phyloP scores from a whole-genome alignment of 2,797 vertebrate genomes.

The Notolepis coatsorum region DNA sequence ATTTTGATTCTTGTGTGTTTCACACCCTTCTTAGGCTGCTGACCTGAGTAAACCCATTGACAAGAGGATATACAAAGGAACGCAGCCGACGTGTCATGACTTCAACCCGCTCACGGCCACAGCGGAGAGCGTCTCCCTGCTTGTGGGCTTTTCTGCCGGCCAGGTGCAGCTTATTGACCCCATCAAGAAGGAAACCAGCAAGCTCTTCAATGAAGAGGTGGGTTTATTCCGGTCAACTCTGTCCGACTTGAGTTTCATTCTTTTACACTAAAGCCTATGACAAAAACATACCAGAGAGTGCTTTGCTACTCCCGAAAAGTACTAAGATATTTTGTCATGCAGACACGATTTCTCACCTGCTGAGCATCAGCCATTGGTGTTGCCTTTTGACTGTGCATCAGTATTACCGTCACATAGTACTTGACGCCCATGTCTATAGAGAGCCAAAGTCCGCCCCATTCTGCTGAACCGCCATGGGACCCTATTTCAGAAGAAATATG shows the following conservation, averaged over 20 bases:
- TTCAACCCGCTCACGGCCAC: conserved; percentile 98
- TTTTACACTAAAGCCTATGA: conserved; percentile 13
- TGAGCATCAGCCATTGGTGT: too few species aligned
- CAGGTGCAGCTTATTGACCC: conserved; percentile 99
- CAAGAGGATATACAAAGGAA: conserved; percentile 99
- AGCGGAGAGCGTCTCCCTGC: conserved; percentile 95
- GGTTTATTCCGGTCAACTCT: conserved; percentile 73
- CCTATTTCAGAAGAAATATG: too few species aligned
- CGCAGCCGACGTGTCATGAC: conserved; percentile 98
- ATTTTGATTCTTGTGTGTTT: conserved; percentile 17
- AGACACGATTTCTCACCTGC: too few species aligned
- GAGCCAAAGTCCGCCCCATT: not conserved
- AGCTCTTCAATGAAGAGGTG: conserved; percentile 99
- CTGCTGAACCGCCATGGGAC: too few species aligned
- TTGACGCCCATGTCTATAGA: too few species aligned
- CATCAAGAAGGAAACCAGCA: conserved; percentile 99
- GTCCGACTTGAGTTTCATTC: conserved; percentile 53
- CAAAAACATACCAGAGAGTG: not conserved
- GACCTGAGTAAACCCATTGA: conserved; percentile 99
- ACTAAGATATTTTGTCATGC: too few species aligned
- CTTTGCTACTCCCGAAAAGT: not conserved
- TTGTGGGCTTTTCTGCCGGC: conserved; percentile 98
- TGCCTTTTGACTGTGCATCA: too few species aligned
- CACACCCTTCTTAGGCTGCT: conserved; percentile 84
- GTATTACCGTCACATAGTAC: too few species aligned